These are phyloP conservation scores for Hippocampus barbouri DNA, from an alignment of 2,113 vertebrate genomes.

Conservation along the genomic window DNA sequence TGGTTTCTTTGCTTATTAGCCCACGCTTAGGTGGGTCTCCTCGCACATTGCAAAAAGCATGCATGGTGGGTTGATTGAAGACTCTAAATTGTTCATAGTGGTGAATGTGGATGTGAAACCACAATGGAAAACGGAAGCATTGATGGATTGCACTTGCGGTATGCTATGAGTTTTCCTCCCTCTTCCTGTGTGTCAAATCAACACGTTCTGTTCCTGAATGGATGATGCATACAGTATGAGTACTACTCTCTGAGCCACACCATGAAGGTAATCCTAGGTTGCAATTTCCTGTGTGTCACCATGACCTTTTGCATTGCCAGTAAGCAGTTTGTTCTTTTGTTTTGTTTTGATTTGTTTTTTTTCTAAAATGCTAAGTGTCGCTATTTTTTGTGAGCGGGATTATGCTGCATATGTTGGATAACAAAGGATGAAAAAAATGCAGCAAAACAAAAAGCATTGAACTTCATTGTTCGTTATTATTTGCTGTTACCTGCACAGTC, in stretches of 20 bases:
- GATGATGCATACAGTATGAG: constrained; percentile 51
- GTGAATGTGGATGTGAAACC: too few relatives aligned
- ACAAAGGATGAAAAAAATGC: neutral
- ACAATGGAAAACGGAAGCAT: too few relatives aligned
- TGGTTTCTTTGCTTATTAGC: too few relatives aligned
- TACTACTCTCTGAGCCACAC: constrained; percentile 22
- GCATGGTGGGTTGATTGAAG: too few relatives aligned
- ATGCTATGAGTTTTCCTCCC: constrained; percentile 11
- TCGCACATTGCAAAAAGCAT: too few relatives aligned
- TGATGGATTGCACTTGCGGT: neutral
- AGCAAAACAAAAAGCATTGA: too few relatives aligned
- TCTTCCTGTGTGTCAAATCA: constrained; percentile 53
- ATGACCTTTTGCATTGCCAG: constrained; percentile 12
- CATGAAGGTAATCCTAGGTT: constrained; percentile 30
- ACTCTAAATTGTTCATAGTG: too few relatives aligned
- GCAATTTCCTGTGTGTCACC: constrained; percentile 32
- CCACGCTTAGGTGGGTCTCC: too few relatives aligned
- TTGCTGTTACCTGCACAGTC: neutral
- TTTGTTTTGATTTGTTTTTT: neutral
- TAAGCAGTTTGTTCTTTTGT: neutral
- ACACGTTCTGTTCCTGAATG: constrained; percentile 25
- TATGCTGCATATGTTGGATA: neutral
- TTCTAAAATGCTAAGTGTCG: neutral
- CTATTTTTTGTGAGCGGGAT: neutral
- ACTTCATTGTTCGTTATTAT: neutral